These are phyloP conservation scores for Chrysolina americana DNA, from an alignment of 2,888 invertebrate species.

Conservation along the genomic window DNA sequence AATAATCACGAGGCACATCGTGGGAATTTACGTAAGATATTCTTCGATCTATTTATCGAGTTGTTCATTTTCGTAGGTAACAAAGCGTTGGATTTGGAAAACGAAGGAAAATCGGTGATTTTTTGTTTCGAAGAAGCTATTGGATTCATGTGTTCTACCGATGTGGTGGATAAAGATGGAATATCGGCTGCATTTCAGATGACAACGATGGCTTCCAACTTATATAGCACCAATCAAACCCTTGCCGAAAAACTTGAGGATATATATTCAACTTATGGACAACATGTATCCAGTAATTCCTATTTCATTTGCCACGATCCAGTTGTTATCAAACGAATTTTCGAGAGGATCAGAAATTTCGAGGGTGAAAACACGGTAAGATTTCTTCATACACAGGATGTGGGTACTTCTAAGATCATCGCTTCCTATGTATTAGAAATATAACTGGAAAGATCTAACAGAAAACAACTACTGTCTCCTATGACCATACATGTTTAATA, in stretches of 20 bases:
- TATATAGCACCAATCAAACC: constrained; percentile 75
- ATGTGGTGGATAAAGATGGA: constrained; percentile 96
- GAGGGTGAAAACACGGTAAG: constrained; percentile 75
- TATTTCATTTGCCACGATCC: constrained; percentile 91
- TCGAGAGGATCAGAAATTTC: constrained; percentile 85
- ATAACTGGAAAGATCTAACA: too few relatives aligned
- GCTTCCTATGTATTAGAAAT: too few relatives aligned
- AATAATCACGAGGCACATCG: too few relatives aligned
- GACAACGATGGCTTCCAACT: constrained; percentile 82
- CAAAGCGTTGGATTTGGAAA: constrained; percentile 79
- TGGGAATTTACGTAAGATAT: too few relatives aligned
- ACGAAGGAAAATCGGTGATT: constrained; percentile 82
- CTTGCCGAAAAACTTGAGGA: constrained; percentile 78
- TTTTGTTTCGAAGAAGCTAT: constrained; percentile 99
- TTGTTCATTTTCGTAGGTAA: constrained; percentile 73
- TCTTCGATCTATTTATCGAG: not conserved
- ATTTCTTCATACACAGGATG: constrained; percentile 36
- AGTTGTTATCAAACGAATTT: constrained; percentile 80
- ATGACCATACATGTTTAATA: too few relatives aligned
- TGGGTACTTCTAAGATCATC: too few relatives aligned
- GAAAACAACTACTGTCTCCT: too few relatives aligned
- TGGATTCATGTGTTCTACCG: constrained; percentile 94
- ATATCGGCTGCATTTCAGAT: constrained; percentile 88
- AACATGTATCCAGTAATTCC: constrained; percentile 89
- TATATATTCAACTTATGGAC: constrained; percentile 89